phyloP scores from a whole-genome alignment of 2,797 vertebrate genomes.

The Chiroxiphia lanceolata region DNA sequence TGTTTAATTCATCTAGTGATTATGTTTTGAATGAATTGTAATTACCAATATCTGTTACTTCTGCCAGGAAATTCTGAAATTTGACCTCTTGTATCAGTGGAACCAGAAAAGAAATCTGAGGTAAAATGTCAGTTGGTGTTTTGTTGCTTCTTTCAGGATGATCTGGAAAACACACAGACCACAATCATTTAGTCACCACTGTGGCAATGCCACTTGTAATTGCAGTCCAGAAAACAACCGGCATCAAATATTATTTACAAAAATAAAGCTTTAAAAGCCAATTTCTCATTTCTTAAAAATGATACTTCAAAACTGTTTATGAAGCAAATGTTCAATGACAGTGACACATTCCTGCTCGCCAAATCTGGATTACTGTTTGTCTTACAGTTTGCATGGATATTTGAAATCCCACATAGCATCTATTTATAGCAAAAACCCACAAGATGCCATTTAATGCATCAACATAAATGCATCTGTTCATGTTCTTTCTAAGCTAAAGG shows the following conservation, averaged over 20 bases:
- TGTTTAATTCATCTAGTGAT: not conserved
- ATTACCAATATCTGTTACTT: conserved; percentile 77
- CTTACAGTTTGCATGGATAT: not conserved
- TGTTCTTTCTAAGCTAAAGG: not conserved
- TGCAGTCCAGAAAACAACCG: not conserved
- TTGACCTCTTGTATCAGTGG: conserved; percentile 64
- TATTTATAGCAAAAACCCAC: not conserved
- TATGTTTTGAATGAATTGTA: not conserved
- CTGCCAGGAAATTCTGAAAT: conserved; percentile 60
- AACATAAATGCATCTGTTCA: not conserved
- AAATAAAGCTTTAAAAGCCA: not conserved
- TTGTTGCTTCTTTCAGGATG: conserved; percentile 48
- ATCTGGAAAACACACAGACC: conserved; percentile 61
- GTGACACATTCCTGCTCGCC: not conserved
- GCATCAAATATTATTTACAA: not conserved
- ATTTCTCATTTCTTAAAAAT: not conserved
- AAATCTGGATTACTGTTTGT: not conserved
- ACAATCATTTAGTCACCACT: not conserved
- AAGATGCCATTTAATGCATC: not conserved
- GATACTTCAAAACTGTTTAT: not conserved
- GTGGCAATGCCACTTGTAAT: not conserved
- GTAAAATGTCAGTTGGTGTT: conserved; percentile 64
- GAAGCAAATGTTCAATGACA: not conserved
- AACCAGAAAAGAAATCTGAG: conserved; percentile 59
- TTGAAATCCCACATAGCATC: not conserved